These are phyloP conservation scores for Aphelenchoides fujianensis DNA, from an alignment of 1,140 invertebrate species.

Conservation along the genomic window DNA sequence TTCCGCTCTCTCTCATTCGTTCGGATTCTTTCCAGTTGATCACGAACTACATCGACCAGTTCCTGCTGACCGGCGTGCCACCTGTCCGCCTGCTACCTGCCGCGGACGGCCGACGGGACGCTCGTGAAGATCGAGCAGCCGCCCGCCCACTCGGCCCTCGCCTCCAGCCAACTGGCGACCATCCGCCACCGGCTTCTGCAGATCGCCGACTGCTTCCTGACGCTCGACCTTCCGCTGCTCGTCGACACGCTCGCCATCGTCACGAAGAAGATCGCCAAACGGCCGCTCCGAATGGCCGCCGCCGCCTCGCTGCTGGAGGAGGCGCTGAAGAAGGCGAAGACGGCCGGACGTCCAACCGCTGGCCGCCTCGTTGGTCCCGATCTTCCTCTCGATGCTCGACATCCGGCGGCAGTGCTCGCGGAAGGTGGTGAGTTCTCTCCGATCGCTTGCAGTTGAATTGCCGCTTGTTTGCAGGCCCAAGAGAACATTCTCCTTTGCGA, in stretches of 20 bases:
- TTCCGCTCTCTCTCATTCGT: too few species aligned
- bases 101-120: neutral
- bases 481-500: slow-evolving; percentile 8
- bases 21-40: slow-evolving; percentile 16
- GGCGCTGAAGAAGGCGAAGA: slow-evolving; percentile 9
- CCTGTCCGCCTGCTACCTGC: slow-evolving; percentile 18
- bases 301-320: slow-evolving; percentile 10
- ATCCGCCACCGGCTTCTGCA: slow-evolving; percentile 17
- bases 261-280: slow-evolving; percentile 12
- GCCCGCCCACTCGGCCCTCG: slow-evolving; percentile 1
- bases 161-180: slow-evolving; percentile 14
- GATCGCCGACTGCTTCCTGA: neutral
- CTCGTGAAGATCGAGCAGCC: slow-evolving; percentile 5
- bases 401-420: neutral
- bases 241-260: slow-evolving; percentile 24
- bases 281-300: neutral
- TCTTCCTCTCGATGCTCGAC: neutral
- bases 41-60: slow-evolving; percentile 12
- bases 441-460: neutral
- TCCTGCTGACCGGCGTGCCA: slow-evolving; percentile 22
- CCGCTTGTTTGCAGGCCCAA: slow-evolving; percentile 11
- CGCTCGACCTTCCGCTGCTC: slow-evolving; percentile 13
- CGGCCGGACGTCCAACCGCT: slow-evolving; percentile 18
- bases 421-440: neutral
- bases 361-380: neutral